These are phyloP conservation scores for Gryon sp. DNA, from an alignment of 1,140 invertebrate genomes.

Conservation along the genomic window DNA sequence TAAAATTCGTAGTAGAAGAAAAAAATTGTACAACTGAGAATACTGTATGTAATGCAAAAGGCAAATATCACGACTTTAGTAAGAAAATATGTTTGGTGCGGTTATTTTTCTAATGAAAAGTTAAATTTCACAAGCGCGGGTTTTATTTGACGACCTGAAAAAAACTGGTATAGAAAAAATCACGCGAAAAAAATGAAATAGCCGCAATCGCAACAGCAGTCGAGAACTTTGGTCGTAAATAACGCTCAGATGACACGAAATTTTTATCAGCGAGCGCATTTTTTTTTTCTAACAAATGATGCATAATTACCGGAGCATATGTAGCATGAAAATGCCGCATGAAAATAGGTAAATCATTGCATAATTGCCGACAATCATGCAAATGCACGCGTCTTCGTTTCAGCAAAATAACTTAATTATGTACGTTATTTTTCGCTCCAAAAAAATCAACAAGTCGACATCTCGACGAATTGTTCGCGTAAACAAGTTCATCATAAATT, in stretches of 20 bases:
- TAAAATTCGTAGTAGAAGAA: too few relatives aligned
- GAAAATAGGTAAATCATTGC: constrained; percentile 32
- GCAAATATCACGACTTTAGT: too few relatives aligned
- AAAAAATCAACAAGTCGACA: constrained; percentile 3
- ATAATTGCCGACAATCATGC: constrained; percentile 24
- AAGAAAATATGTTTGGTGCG: too few relatives aligned
- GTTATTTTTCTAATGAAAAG: too few relatives aligned
- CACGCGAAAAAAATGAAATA: too few relatives aligned
- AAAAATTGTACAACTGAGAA: too few relatives aligned
- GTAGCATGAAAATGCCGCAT: neutral
- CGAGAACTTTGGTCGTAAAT: neutral
- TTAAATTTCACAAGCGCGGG: too few relatives aligned
- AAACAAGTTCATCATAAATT: neutral
- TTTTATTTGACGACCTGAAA: too few relatives aligned
- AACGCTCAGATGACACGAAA: neutral
- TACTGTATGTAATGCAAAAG: neutral
- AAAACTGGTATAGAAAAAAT: too few relatives aligned
- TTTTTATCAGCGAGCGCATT: neutral
- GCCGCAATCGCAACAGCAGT: neutral
- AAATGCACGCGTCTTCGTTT: constrained; percentile 21
- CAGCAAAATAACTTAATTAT: constrained; percentile 28
- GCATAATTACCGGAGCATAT: constrained; percentile 18
- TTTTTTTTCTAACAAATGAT: constrained; percentile 20
- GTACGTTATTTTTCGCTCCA: constrained; percentile 5
- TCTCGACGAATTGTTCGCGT: too few relatives aligned